Evolutionary conservation across 2,797 vertebrate species (phyloP).

Genomic region (Coregonus suidteri): DNA sequence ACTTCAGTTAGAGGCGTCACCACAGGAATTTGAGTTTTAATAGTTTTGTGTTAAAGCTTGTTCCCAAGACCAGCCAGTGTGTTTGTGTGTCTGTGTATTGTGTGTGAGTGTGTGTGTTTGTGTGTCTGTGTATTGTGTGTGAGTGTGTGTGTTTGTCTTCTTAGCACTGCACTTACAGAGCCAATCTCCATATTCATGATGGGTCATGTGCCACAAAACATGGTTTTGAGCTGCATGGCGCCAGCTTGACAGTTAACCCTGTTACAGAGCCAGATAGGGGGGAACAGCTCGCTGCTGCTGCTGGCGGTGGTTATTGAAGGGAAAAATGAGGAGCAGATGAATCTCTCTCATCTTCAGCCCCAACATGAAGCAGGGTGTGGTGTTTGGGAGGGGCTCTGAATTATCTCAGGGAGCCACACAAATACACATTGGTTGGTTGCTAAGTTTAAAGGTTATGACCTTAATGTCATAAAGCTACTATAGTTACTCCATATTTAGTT

Average conservation of each 20-base stretch:
- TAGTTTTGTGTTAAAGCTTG: conserved; percentile 55
- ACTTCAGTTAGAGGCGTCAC: conserved; percentile 49
- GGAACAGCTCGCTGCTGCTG: background rate
- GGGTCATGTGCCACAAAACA: conserved; percentile 30
- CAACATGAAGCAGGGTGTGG: background rate
- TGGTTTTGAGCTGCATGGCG: conserved; percentile 38
- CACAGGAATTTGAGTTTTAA: conserved; percentile 60
- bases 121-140: conserved; percentile 10
- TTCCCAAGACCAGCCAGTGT: conserved; percentile 29
- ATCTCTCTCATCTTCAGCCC: background rate
- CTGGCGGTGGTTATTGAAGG: background rate
- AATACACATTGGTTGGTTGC: too few relatives aligned
- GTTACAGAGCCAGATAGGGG: background rate
- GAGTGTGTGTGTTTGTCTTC: conserved; percentile 24
- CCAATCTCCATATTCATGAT: conserved; percentile 56
- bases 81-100: conserved; percentile 25
- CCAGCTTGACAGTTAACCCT: conserved; percentile 48
- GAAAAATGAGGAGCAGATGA: background rate
- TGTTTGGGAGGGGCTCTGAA: background rate
- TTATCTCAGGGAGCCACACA: conserved; percentile 13
- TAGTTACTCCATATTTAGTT: too few relatives aligned
- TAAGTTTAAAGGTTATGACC: too few relatives aligned
- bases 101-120: conserved; percentile 34
- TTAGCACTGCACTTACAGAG: conserved; percentile 26
- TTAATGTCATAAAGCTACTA: too few relatives aligned